Conservation (phyloP, 2,797 vertebrate genomes). For the Thalassophryne amazonica region DNA sequence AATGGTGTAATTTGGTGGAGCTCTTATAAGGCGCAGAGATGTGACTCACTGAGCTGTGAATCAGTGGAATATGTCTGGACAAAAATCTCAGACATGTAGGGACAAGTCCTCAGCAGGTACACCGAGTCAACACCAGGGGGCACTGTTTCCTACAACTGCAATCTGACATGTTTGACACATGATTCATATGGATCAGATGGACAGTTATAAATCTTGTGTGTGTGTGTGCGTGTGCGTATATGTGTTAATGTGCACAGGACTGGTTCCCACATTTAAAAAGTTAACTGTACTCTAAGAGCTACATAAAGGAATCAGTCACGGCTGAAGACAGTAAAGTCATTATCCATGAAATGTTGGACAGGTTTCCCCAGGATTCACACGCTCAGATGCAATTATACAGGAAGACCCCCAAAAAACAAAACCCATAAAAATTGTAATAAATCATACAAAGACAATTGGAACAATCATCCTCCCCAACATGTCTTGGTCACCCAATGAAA, state of each 20-base stretch:
- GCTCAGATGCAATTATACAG: too few species aligned
- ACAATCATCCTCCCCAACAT: too few species aligned
- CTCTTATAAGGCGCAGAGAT: constrained; percentile 36
- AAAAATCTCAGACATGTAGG: constrained; percentile 67
- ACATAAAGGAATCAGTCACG: constrained; percentile 5
- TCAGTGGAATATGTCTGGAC: constrained; percentile 68
- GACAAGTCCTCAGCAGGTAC: constrained; percentile 35
- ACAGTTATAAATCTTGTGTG: not conserved
- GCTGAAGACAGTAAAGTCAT: constrained; percentile 10
- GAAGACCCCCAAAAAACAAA: too few species aligned
- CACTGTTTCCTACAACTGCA: too few species aligned
- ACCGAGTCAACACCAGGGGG: constrained; percentile 28
- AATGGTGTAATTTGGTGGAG: not conserved
- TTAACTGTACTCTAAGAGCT: not conserved
- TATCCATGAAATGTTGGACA: constrained; percentile 30
- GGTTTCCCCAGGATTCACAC: too few species aligned
- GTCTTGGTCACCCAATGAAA: too few species aligned
- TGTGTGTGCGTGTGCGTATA: not conserved
- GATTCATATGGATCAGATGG: not conserved
- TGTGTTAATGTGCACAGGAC: not conserved
- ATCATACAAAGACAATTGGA: too few species aligned
- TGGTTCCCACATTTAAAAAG: not conserved
- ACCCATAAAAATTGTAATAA: too few species aligned
- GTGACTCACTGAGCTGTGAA: constrained; percentile 40
- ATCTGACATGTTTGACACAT: too few species aligned